Base-by-base conservation (phyloP, 2,888 invertebrate genomes). In the Tetanocera ferruginea region DNA sequence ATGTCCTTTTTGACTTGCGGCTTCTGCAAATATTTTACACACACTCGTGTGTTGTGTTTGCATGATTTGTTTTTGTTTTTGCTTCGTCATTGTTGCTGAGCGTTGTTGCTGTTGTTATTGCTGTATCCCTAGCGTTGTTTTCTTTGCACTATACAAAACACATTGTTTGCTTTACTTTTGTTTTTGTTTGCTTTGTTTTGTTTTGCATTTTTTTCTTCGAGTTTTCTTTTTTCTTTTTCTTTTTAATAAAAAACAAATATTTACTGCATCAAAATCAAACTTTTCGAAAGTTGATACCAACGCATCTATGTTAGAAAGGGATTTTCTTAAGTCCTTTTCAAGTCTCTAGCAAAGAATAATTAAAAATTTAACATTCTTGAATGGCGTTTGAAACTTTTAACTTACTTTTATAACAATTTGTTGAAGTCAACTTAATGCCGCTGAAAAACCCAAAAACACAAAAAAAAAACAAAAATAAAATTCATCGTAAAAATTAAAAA, bases 191-290 rank as follows among this genome's bases (percentile, higher is more conserved):
- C 51, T 23, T 43, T 60, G 28, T 28, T 11, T 60, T 60, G 1
- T 60, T 60, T 25, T 28, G n/a, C n/a, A n/a, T n/a, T 5, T 28
- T 60, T 23, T 60, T 60, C 28, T 25, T n/a, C n/a, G n/a, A n/a
- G n/a, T n/a, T n/a, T 17, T 28, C 1, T 28, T 60, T 11, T 60
- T 60, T 60, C 25, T 60, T 60, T 60, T 11, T 23, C 60, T 60
- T 72, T 72, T 72, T 72, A 72, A 72, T 72, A 72, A 72, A 60
- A 72, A 57, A 34, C 37, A 57, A 72, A 72, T 60, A 72, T 72
- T 72, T 72, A 25, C 34, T 43, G 34, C 43, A n/a, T 37, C 19
- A 19, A 19, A 8, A 67, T 14, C 64, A 64, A 37, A 66, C 66
- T 4, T 55, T 55, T 19, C 4, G 55, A 55, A 23, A 55, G 5